phyloP scores from a whole-genome alignment of 2,113 vertebrate species.

The Onychorhynchus coronatus region DNA sequence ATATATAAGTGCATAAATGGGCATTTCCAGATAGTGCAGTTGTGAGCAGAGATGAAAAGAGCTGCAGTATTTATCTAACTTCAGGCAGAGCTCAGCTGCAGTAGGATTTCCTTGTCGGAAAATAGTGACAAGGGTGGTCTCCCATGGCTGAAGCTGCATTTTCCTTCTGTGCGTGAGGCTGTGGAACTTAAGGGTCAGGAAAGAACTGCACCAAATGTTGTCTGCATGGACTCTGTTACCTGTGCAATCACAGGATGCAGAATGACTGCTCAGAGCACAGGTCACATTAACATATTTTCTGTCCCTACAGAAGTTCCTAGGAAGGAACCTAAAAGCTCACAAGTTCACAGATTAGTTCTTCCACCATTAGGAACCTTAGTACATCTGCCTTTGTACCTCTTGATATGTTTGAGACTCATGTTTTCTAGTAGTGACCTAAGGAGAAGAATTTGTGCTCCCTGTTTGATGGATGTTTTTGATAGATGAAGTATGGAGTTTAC shows the following conservation, averaged over 20 bases:
- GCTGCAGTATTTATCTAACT: background rate
- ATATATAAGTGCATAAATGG: background rate
- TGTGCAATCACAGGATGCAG: background rate
- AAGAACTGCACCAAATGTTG: rapidly evolving
- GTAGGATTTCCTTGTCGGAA: background rate
- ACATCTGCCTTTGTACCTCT: background rate
- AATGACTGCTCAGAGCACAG: background rate
- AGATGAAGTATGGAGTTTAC: background rate
- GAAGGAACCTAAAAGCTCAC: background rate
- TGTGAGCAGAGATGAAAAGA: background rate
- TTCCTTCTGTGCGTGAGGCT: background rate
- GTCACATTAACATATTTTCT: background rate
- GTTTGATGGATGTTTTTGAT: background rate
- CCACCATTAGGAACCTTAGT: background rate
- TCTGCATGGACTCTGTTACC: background rate
- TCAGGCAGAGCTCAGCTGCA: background rate
- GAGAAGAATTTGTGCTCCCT: background rate
- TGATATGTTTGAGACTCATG: background rate
- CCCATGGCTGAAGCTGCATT: background rate
- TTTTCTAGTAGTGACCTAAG: background rate
- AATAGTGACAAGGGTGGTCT: background rate
- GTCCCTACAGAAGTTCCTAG: background rate
- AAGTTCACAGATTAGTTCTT: background rate
- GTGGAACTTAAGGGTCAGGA: background rate
- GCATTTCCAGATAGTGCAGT: background rate